Base-by-base conservation (phyloP, 2,797 vertebrate genomes). In the Dryobates pubescens region DNA sequence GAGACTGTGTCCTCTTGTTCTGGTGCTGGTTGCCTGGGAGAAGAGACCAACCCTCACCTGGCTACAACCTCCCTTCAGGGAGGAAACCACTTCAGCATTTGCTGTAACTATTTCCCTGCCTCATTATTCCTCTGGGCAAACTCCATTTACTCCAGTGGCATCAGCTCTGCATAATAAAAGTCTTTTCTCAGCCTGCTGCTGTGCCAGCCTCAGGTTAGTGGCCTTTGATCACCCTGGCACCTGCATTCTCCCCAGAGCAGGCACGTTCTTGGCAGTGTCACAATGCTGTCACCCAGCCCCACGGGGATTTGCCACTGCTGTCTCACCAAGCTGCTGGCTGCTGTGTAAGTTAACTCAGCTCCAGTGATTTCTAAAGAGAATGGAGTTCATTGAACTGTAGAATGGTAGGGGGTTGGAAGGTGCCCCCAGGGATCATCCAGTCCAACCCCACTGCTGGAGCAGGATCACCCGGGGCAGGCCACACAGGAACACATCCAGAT, bases 231-330 rank as follows among this genome's bases (percentile, higher is more conserved):
- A 3, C 57, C 18, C 32, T 30, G 83, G 65, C 30, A 8, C 34
- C 24, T 1, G 1, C 27, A 4, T 43, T 18, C 23, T 30, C 14
- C 61, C 1, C 9, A 26, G 63, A 3, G 9, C 41, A 8, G 80
- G 57, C 63, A 82, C 79, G 88, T 69, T 65, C 64, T 45, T 3
- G 13, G 76, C 76, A 72, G 81, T 3, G 1, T 18, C 24, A 5
- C 0, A 2, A 22, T 51, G 75, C 70, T 53, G 56, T 26, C 20
- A 10, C 1, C 19, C 56, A 38, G 45, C 68, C 61, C 78, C 6
- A 0, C 0, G 2, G 41, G 79, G 59, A 85, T 73, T 85, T 51
- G 30, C 32, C 26, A 22, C 61, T 3, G 0, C 0, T 10, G 30
- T 13, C 76, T 73, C 72, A 15, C 43, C 57, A 8, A 3, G 76